These are phyloP conservation scores for Botrylloides violaceus DNA, from an alignment of 23 tunicate genomes.

Conservation along the genomic window DNA sequence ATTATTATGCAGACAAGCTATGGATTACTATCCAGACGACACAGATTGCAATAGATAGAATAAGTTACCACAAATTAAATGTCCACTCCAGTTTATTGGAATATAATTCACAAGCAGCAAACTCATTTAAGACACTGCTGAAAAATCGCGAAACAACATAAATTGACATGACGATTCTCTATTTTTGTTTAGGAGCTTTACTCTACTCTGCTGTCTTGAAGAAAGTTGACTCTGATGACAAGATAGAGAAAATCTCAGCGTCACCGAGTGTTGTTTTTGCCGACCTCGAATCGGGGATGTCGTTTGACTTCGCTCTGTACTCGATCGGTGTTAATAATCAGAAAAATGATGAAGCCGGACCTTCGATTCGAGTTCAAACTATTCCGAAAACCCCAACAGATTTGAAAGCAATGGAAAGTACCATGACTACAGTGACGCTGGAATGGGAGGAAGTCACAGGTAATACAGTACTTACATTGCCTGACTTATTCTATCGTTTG, in stretches of 20 bases:
- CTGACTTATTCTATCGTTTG: no score
- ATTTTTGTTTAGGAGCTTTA: not conserved
- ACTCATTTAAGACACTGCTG: not conserved
- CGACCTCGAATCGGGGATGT: constrained; percentile 25
- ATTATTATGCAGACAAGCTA: no score
- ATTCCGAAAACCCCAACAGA: constrained; percentile 23
- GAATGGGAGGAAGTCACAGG: constrained; percentile 35
- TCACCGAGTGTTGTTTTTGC: not conserved
- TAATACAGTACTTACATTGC: no score
- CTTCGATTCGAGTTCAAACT: not conserved
- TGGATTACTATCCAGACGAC: no score
- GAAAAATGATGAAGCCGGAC: constrained; percentile 37
- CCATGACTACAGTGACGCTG: constrained; percentile 13
- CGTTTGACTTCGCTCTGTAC: constrained; percentile 14
- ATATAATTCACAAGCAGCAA: no score
- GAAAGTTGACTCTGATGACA: not conserved
- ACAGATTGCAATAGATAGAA: no score
- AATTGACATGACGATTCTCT: not conserved
- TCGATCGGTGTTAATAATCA: constrained; percentile 24
- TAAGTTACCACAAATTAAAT: no score
- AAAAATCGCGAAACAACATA: not conserved
- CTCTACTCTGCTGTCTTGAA: not conserved
- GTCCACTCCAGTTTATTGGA: no score
- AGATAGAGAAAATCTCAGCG: not conserved
- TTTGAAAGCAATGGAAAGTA: not conserved